phyloP scores from a whole-genome alignment of 1,140 invertebrate species.

The Drosophila takahashii region DNA sequence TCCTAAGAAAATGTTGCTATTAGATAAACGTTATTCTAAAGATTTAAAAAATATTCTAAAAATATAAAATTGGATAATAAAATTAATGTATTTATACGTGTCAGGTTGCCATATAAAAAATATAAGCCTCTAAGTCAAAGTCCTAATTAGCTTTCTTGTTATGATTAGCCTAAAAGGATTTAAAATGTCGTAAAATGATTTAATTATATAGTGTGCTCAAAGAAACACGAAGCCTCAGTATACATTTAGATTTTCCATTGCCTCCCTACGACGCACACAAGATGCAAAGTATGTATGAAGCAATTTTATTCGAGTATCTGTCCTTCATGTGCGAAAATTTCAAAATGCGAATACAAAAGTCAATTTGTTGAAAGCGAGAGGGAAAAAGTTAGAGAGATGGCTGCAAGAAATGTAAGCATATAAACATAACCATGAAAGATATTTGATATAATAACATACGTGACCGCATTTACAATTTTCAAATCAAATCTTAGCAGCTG shows the following conservation, averaged over 20 bases:
- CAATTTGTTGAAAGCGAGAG: slow-evolving; percentile 65
- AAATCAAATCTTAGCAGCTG: slow-evolving; percentile 67
- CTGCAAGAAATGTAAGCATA: slow-evolving; percentile 54
- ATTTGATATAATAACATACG: slow-evolving; percentile 84
- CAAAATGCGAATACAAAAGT: slow-evolving; percentile 72
- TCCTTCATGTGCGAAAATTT: slow-evolving; percentile 60
- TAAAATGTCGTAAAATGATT: slow-evolving; percentile 68
- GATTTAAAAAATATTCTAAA: too few species aligned
- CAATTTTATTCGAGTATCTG: slow-evolving; percentile 15
- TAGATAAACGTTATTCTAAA: too few species aligned
- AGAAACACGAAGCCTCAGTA: slow-evolving; percentile 57
- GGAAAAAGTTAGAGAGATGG: slow-evolving; percentile 7
- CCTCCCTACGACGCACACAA: not conserved
- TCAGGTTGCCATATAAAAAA: not conserved
- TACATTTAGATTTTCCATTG: slow-evolving; percentile 74
- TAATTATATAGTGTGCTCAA: slow-evolving; percentile 60
- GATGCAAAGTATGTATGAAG: slow-evolving; percentile 37
- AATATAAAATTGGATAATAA: too few species aligned
- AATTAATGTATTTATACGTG: too few species aligned
- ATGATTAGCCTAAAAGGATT: slow-evolving; percentile 29
- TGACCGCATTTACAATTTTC: slow-evolving; percentile 83
- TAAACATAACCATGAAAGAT: slow-evolving; percentile 80
- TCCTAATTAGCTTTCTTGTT: slow-evolving; percentile 26
- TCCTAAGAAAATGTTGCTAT: too few species aligned
- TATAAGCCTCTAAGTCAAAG: not conserved